Evolutionary conservation across 2,797 vertebrate genomes (phyloP).

Genomic region (Pogoniulus pusillus): DNA sequence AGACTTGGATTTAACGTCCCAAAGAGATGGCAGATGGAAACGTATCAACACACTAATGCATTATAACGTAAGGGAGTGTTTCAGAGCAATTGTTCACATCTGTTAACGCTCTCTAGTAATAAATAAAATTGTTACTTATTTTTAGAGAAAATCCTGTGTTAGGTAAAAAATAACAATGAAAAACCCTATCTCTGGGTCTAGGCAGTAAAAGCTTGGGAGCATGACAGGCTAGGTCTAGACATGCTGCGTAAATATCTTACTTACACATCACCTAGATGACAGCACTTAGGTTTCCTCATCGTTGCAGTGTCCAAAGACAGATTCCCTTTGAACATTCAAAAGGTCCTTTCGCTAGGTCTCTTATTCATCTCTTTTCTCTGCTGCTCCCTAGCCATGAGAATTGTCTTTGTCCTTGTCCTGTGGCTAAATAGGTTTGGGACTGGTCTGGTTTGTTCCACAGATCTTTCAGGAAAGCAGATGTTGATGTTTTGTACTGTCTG

Average conservation of each 20-base stretch:
- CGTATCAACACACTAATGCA: slow-evolving; percentile 96
- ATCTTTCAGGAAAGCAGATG: not conserved
- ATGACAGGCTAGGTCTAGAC: not conserved
- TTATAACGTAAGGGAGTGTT: slow-evolving; percentile 89
- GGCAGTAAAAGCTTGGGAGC: not conserved
- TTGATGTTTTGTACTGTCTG: not conserved
- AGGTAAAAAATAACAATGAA: not conserved
- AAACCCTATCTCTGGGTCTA: not conserved
- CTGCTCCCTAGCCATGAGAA: not conserved
- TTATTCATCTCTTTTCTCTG: not conserved
- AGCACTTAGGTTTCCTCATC: not conserved
- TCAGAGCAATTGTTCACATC: not conserved
- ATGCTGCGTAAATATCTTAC: not conserved
- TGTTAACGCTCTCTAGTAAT: slow-evolving; percentile 7
- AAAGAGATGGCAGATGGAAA: slow-evolving; percentile 93
- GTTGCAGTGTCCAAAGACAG: not conserved
- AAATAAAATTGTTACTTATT: slow-evolving; percentile 14
- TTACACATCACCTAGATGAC: not conserved
- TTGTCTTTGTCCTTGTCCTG: not conserved
- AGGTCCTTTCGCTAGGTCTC: not conserved
- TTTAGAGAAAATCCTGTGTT: not conserved
- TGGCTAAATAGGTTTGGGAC: slow-evolving; percentile 4
- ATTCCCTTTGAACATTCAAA: not conserved
- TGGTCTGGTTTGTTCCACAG: not conserved
- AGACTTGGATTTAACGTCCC: slow-evolving; percentile 95